Percentiles rank a stretch among this genome's conserved stretches.
Conservation (phyloP, 2,797 vertebrate genomes). For the Scolopax rusticola region DNA sequence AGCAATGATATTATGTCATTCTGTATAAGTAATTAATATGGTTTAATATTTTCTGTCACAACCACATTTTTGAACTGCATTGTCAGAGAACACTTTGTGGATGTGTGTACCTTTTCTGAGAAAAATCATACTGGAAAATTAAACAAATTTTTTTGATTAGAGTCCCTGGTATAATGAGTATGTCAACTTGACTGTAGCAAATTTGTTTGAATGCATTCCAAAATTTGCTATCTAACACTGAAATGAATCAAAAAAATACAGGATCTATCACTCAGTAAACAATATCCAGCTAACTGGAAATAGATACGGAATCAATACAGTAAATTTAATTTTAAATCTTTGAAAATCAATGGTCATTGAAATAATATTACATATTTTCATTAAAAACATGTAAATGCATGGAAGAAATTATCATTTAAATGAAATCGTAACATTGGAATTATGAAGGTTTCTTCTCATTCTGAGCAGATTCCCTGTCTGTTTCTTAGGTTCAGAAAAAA, state of each 20-base stretch:
- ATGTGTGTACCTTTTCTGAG: neutral
- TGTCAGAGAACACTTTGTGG: neutral
- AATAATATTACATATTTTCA: neutral
- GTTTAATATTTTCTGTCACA: neutral
- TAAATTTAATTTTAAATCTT: neutral
- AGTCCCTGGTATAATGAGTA: neutral
- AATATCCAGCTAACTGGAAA: conserved; percentile 16
- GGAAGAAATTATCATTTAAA: neutral
- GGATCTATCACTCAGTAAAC: neutral
- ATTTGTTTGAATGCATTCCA: conserved; percentile 43
- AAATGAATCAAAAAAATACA: conserved; percentile 25
- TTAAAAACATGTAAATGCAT: neutral
- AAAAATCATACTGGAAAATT: conserved; percentile 3
- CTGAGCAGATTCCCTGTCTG: neutral
- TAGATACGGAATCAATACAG: neutral
- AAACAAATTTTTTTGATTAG: neutral
- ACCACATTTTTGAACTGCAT: neutral
- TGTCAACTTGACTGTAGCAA: neutral
- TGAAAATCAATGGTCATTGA: neutral
- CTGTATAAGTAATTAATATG: neutral
- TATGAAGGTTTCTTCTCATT: neutral
- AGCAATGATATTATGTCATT: neutral
- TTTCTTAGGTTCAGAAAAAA: neutral
- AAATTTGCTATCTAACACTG: conserved; percentile 13
- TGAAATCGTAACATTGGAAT: neutral